These are phyloP conservation scores for Micrastur ruficollis DNA, from an alignment of 2,797 vertebrate genomes.

Conservation along the genomic window DNA sequence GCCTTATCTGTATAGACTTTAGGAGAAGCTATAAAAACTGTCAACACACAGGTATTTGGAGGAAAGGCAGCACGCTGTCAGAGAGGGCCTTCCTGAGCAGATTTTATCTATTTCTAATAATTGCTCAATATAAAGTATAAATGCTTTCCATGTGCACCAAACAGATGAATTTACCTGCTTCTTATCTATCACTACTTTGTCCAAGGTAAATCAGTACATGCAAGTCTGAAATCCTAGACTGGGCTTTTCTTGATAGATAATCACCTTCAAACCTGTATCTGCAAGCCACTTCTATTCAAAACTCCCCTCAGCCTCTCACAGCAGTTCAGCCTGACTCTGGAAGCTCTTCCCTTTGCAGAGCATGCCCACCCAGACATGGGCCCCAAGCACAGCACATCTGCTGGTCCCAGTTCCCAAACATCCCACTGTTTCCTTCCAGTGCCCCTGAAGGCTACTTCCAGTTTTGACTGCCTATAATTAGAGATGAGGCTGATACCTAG, in stretches of 20 bases:
- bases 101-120: background rate
- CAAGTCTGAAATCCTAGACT: background rate
- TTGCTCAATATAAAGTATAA: background rate
- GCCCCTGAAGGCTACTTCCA: background rate
- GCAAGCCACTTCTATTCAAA: background rate
- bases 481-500: background rate
- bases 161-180: background rate
- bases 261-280: background rate
- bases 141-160: background rate
- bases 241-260: background rate
- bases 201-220: background rate
- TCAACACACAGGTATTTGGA: background rate
- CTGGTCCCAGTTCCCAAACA: background rate
- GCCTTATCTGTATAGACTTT: background rate
- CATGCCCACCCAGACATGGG: rapidly evolving
- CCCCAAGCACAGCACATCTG: background rate
- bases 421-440: rapidly evolving
- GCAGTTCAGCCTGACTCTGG: background rate
- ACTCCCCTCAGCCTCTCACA: background rate
- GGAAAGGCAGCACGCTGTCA: background rate
- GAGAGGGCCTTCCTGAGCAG: background rate
- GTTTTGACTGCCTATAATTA: background rate
- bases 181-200: background rate
- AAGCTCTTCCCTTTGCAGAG: background rate
- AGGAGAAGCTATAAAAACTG: background rate